Conservation (phyloP, 2,888 invertebrate species). For the Actias luna region DNA sequence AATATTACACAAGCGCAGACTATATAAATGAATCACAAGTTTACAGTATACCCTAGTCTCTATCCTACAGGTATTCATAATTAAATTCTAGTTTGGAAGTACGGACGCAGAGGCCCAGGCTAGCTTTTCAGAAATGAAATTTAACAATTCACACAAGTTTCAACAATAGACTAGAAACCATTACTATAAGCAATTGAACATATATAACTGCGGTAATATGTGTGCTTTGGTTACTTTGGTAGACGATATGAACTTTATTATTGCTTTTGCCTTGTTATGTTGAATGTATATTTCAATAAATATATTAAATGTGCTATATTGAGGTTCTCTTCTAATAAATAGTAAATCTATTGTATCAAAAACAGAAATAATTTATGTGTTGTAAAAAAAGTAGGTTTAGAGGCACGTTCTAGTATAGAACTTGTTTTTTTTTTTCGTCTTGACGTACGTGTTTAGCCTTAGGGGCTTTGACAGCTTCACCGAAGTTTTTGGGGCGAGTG, state of each 20-base stretch:
- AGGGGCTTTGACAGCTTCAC: too few species aligned
- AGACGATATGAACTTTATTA: constrained; percentile 28
- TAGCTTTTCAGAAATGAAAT: constrained; percentile 71
- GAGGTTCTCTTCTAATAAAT: too few species aligned
- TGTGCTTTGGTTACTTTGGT: constrained; percentile 23
- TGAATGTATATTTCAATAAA: too few species aligned
- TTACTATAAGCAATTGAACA: constrained; percentile 57
- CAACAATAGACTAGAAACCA: constrained; percentile 58
- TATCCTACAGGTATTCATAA: constrained; percentile 70
- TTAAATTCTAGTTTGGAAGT: constrained; percentile 77
- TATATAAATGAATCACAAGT: constrained; percentile 39
- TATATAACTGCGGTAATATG: constrained; percentile 39
- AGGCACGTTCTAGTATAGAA: too few species aligned
- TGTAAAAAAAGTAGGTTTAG: too few species aligned
- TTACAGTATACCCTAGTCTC: constrained; percentile 37
- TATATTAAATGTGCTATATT: too few species aligned
- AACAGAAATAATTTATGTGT: too few species aligned
- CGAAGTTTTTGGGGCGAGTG: too few species aligned
- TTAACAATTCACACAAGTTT: constrained; percentile 77
- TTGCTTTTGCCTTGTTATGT: neutral
- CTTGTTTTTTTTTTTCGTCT: too few species aligned
- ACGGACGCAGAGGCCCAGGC: constrained; percentile 55
- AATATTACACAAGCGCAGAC: neutral
- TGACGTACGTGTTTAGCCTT: too few species aligned
- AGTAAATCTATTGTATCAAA: too few species aligned